Percentiles rank a stretch among this genome's conserved stretches.
These are phyloP conservation scores for Caloenas nicobarica DNA, from an alignment of 2,113 vertebrate species.

Conservation along the genomic window DNA sequence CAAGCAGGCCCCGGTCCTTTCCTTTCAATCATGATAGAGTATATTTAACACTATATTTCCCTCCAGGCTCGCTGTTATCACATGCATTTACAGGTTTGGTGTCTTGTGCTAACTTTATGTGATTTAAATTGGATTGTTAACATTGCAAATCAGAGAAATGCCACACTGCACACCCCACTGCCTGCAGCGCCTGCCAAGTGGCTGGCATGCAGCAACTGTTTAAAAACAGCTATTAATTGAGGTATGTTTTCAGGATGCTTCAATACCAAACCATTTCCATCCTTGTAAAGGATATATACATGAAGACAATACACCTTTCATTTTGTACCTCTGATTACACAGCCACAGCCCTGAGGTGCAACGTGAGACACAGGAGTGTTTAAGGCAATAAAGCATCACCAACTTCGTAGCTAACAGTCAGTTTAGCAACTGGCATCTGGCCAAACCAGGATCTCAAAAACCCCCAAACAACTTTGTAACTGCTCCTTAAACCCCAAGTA, in stretches of 20 bases:
- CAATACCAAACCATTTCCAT: background rate
- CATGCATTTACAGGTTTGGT: background rate
- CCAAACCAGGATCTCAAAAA: background rate
- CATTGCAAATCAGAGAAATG: constrained; percentile 54
- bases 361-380: background rate
- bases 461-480: background rate
- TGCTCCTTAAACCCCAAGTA: background rate
- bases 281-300: background rate
- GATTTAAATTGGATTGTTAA: constrained; percentile 57
- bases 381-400: background rate
- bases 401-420: background rate
- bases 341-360: background rate
- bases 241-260: background rate
- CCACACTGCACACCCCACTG: background rate
- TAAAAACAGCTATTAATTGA: constrained; percentile 17
- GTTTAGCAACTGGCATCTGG: background rate
- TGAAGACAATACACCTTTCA: background rate
- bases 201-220: background rate
- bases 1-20: background rate
- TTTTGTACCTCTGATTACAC: background rate
- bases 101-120: constrained; percentile 26
- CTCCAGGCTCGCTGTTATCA: constrained; percentile 32
- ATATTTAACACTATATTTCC: background rate
- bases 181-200: background rate
- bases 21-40: background rate